These are phyloP conservation scores for Micromys minutus DNA, from an alignment of 2,113 vertebrate species.

Conservation along the genomic window DNA sequence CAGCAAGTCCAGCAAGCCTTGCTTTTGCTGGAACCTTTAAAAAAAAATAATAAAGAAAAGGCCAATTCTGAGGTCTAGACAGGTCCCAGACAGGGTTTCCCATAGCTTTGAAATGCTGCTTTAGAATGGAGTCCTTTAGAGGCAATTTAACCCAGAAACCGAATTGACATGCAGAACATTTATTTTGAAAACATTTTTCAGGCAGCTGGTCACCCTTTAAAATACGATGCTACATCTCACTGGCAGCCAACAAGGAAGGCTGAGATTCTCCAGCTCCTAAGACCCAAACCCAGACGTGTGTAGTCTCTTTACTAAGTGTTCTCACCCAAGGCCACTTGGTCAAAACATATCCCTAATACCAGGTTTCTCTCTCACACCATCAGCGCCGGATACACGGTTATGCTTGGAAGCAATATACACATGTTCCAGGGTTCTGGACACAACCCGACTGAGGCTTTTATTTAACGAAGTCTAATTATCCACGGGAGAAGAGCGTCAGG, in stretches of 20 bases:
- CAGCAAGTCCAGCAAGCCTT: not conserved
- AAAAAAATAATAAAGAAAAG: slow-evolving; percentile 56
- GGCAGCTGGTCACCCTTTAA: slow-evolving; percentile 61
- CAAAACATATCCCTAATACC: slow-evolving; percentile 10
- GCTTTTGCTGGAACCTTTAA: slow-evolving; percentile 69
- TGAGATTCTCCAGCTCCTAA: not conserved
- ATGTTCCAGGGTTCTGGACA: not conserved
- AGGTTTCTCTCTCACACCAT: not conserved
- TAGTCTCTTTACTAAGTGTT: not conserved
- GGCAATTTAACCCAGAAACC: slow-evolving; percentile 70
- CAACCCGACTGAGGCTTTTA: not conserved
- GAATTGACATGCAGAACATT: slow-evolving; percentile 67
- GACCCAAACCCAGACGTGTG: not conserved
- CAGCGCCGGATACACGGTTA: not conserved
- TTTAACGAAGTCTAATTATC: not conserved
- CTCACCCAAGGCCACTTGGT: not conserved
- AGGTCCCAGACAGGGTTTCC: slow-evolving; percentile 74
- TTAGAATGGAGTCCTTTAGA: slow-evolving; percentile 70
- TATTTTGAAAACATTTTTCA: slow-evolving; percentile 76
- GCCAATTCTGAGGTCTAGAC: slow-evolving; percentile 74
- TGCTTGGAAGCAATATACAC: not conserved
- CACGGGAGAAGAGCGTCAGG: not conserved
- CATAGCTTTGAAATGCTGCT: slow-evolving; percentile 73
- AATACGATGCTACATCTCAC: slow-evolving; percentile 48
- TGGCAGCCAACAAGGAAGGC: slow-evolving; percentile 15